A percentile compares a stretch with the other conserved stretches of the same genome.
These are phyloP conservation scores for Tupaia tana DNA, from an alignment of 2,113 vertebrate species.

Conservation along the genomic window DNA sequence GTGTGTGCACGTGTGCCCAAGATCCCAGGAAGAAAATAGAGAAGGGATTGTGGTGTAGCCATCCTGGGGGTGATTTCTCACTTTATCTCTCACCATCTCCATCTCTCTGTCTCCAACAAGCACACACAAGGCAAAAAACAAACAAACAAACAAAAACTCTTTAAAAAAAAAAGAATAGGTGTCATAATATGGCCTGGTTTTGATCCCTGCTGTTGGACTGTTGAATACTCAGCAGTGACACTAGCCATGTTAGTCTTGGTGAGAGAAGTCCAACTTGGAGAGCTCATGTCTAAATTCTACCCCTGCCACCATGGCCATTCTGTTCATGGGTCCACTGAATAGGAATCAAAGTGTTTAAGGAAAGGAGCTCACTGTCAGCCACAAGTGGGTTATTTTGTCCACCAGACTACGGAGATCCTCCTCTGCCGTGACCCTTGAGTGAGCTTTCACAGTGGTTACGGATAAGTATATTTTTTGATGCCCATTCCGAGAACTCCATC, in stretches of 20 bases:
- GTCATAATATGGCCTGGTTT: background rate
- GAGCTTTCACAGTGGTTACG: background rate
- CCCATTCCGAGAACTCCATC: background rate
- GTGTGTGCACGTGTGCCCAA: no score
- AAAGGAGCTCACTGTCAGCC: background rate
- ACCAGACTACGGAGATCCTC: background rate
- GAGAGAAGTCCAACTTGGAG: background rate
- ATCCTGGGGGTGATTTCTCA: no score
- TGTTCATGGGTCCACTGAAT: background rate
- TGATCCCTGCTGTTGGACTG: background rate
- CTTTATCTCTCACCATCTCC: no score
- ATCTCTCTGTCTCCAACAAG: no score
- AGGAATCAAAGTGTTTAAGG: background rate
- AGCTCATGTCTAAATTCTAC: background rate
- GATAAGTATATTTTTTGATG: background rate
- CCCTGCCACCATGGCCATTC: background rate
- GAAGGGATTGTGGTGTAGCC: no score
- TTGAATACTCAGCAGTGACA: background rate
- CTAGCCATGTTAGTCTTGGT: background rate
- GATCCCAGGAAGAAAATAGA: no score
- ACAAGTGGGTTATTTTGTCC: background rate
- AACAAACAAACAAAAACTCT: no score
- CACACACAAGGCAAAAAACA: no score
- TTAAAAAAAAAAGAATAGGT: background rate
- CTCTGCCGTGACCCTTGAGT: background rate